phyloP scores from a whole-genome alignment of 2,797 vertebrate genomes.

The Antennarius maculatus region DNA sequence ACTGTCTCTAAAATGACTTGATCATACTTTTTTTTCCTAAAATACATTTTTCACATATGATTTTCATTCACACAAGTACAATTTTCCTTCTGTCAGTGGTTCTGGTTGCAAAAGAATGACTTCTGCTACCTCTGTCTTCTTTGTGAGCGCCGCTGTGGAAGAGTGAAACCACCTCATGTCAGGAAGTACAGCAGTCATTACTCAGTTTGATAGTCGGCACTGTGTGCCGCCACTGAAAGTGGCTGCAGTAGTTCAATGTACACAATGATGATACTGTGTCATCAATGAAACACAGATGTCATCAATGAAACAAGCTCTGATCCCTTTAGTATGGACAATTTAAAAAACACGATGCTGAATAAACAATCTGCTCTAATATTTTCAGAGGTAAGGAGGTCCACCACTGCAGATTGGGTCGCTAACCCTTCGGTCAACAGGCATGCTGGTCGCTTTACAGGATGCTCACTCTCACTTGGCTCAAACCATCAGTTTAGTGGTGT shows the following conservation, averaged over 20 bases:
- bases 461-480: too few relatives aligned
- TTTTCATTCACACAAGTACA: conserved; percentile 7
- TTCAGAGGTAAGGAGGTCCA: too few relatives aligned
- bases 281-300: too few relatives aligned
- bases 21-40: conserved; percentile 7
- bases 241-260: too few relatives aligned
- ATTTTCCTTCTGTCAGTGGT: conserved; percentile 10
- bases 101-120: conserved; percentile 1
- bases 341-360: too few relatives aligned
- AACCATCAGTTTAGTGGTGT: too few relatives aligned
- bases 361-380: too few relatives aligned
- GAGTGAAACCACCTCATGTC: not conserved
- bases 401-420: too few relatives aligned
- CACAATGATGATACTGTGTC: not conserved
- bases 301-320: too few relatives aligned
- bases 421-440: too few relatives aligned
- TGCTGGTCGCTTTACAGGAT: too few relatives aligned
- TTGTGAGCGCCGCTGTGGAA: not conserved
- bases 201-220: conserved; percentile 25
- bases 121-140: conserved; percentile 6
- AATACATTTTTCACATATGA: conserved; percentile 1
- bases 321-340: too few relatives aligned
- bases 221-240: not conserved
- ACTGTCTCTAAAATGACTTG: not conserved
- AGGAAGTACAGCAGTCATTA: conserved; percentile 2